These are phyloP conservation scores for Dicerorhinus sumatrensis DNA, from an alignment of 2,113 vertebrate species.

Conservation along the genomic window DNA sequence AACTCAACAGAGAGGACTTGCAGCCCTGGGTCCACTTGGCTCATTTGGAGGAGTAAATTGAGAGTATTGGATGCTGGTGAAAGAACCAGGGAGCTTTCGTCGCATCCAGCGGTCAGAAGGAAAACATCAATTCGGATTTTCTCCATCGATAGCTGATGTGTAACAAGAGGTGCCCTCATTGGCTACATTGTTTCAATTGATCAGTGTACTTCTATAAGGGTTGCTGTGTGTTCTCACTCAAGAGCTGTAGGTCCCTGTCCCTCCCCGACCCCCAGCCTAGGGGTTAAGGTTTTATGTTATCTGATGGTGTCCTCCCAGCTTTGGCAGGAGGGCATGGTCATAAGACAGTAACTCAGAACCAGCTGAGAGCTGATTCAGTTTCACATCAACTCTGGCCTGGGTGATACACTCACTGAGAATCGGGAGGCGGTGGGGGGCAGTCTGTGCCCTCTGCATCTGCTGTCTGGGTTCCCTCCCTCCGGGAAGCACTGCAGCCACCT, in stretches of 20 bases:
- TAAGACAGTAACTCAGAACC: background rate
- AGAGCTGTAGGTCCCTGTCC: background rate
- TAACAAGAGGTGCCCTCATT: background rate
- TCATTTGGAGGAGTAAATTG: background rate
- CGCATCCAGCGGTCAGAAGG: background rate
- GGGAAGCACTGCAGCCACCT: background rate
- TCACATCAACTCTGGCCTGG: background rate
- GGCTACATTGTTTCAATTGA: background rate
- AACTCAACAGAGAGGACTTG: background rate
- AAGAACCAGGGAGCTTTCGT: background rate
- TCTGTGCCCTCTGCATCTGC: background rate
- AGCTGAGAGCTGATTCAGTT: background rate
- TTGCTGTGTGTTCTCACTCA: background rate
- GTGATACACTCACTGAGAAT: background rate
- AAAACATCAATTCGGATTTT: background rate
- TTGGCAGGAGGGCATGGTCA: accelerated
- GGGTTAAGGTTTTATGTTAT: background rate
- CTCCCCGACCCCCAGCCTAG: accelerated
- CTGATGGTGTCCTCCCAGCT: background rate
- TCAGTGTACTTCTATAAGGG: background rate
- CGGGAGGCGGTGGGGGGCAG: background rate
- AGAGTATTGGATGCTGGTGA: background rate
- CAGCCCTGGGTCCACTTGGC: background rate
- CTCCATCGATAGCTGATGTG: background rate
- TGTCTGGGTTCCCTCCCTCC: background rate